phyloP scores from a whole-genome alignment of 2,888 invertebrate genomes.

The Cephus pulcher region DNA sequence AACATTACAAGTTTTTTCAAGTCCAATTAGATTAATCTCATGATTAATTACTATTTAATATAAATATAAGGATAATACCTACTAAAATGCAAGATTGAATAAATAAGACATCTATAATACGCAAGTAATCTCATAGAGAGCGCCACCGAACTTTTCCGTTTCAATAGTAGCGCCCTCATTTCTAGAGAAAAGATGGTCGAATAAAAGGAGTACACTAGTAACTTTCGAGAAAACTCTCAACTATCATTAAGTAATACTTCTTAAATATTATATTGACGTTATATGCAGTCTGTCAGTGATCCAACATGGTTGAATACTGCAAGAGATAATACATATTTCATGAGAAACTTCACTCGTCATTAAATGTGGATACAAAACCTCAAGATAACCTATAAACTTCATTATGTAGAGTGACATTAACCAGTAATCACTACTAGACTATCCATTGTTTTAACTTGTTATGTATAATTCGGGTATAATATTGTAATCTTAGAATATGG shows the following conservation, averaged over 20 bases:
- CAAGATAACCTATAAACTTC: background rate
- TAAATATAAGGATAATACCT: too few relatives aligned
- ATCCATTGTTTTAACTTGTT: background rate
- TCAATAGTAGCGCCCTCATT: too few relatives aligned
- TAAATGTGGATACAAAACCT: background rate
- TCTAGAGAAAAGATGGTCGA: too few relatives aligned
- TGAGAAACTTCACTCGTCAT: background rate
- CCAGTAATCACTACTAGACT: background rate
- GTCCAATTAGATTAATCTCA: too few relatives aligned
- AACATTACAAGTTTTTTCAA: too few relatives aligned
- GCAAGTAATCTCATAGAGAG: too few relatives aligned
- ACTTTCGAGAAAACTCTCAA: background rate
- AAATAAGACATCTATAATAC: too few relatives aligned
- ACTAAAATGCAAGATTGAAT: too few relatives aligned
- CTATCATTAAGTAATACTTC: background rate
- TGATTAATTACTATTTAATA: too few relatives aligned
- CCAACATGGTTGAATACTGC: background rate
- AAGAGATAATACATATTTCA: background rate
- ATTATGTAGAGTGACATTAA: background rate
- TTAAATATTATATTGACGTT: background rate
- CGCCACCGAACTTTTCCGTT: too few relatives aligned
- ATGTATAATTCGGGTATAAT: background rate
- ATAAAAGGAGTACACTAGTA: background rate
- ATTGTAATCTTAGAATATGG: constrained; percentile 12
- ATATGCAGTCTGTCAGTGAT: background rate